Percentiles rank a stretch among this genome's conserved stretches.
phyloP scores from a whole-genome alignment of 1,140 invertebrate genomes.

The Charaxes varanes region DNA sequence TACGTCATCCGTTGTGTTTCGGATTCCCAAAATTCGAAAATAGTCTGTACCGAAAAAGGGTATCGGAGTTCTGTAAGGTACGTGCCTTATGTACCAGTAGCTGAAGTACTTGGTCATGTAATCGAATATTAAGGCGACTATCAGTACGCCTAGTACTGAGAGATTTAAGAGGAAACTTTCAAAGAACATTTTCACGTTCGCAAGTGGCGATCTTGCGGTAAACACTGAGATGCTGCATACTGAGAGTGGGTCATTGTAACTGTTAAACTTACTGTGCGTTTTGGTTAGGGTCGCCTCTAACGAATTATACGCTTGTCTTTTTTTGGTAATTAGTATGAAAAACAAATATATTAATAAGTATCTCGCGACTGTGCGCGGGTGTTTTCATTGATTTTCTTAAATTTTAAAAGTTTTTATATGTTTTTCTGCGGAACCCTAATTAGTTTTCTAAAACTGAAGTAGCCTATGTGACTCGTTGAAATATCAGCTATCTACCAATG shows the following conservation, averaged over 20 bases:
- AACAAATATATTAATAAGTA: no score
- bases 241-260: slow-evolving; percentile 56
- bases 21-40: slow-evolving; percentile 42
- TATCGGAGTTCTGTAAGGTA: slow-evolving; percentile 48
- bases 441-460: no score
- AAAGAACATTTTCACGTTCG: slow-evolving; percentile 62
- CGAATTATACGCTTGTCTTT: no score
- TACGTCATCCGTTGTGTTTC: slow-evolving; percentile 48
- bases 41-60: slow-evolving; percentile 63
- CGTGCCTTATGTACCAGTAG: slow-evolving; percentile 61
- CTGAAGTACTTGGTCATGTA: slow-evolving; percentile 67
- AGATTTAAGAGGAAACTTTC: slow-evolving; percentile 61
- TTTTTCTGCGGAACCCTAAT: no score
- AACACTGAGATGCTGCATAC: slow-evolving; percentile 37
- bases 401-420: no score
- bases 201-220: slow-evolving; percentile 27
- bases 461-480: no score
- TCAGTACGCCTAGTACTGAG: slow-evolving; percentile 33
- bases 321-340: no score
- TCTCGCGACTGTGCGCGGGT: no score
- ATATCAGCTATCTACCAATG: no score
- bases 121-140: slow-evolving; percentile 52
- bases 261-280: slow-evolving; percentile 24
- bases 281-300: not conserved
- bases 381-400: no score